Conservation (phyloP, 2,113 vertebrate genomes). For the Salvelinus namaycush region DNA sequence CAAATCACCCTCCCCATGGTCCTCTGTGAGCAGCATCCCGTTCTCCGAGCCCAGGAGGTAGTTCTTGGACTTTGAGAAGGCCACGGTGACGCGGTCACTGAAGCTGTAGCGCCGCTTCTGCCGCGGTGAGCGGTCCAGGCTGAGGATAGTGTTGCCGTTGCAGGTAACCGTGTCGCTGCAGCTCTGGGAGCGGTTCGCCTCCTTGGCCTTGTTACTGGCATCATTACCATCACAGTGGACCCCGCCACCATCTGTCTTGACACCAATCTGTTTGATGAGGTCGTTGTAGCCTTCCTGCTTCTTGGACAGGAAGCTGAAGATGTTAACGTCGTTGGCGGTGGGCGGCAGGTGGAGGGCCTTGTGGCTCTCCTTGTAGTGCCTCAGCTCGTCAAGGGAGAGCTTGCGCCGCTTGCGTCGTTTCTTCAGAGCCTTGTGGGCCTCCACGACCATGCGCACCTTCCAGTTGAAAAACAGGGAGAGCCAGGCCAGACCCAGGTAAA, state of each 20-base stretch:
- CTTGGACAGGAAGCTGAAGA: slow-evolving; percentile 93
- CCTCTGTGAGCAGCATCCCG: slow-evolving; percentile 75
- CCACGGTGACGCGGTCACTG: slow-evolving; percentile 82
- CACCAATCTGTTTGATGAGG: slow-evolving; percentile 94
- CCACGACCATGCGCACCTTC: slow-evolving; percentile 98
- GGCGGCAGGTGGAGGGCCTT: slow-evolving; percentile 75
- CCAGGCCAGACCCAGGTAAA: slow-evolving; percentile 96
- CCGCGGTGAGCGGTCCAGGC: slow-evolving; percentile 71
- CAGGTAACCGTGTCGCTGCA: slow-evolving; percentile 55
- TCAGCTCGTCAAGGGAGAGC: slow-evolving; percentile 85
- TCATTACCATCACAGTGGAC: slow-evolving; percentile 51
- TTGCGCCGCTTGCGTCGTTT: slow-evolving; percentile 90
- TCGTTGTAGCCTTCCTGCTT: slow-evolving; percentile 95
- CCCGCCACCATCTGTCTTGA: slow-evolving; percentile 65
- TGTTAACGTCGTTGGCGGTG: slow-evolving; percentile 85
- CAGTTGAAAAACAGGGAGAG: slow-evolving; percentile 97
- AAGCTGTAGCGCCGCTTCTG: slow-evolving; percentile 77
- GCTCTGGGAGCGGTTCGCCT: slow-evolving; percentile 66
- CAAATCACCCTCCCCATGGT: slow-evolving; percentile 60
- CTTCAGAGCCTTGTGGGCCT: slow-evolving; percentile 97
- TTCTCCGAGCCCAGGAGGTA: slow-evolving; percentile 83
- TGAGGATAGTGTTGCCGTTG: slow-evolving; percentile 71
- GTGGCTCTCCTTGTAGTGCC: slow-evolving; percentile 70
- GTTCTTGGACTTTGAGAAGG: slow-evolving; percentile 84
- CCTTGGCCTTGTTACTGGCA: slow-evolving; percentile 37